These are phyloP conservation scores for Ondatra zibethicus DNA, from an alignment of 2,113 vertebrate genomes.

Conservation along the genomic window DNA sequence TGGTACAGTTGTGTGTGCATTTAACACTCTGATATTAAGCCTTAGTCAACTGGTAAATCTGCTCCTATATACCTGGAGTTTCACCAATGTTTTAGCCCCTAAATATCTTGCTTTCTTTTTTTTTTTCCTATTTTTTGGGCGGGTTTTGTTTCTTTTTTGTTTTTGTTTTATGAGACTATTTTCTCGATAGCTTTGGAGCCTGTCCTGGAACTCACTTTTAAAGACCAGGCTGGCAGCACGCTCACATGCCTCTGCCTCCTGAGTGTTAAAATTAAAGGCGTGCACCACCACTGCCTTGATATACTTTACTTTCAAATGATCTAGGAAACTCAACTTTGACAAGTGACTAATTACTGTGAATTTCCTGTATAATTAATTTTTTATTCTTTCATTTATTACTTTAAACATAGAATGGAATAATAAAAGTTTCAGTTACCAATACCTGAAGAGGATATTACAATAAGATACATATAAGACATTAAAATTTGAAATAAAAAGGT, in stretches of 20 bases:
- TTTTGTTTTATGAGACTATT: no score
- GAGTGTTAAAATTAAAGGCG: no score
- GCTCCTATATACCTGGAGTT: neutral
- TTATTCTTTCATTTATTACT: neutral
- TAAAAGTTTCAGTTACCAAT: neutral
- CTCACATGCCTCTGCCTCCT: no score
- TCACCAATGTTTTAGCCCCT: neutral
- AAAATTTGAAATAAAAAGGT: neutral
- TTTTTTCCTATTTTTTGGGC: no score
- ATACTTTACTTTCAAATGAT: no score
- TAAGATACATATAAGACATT: neutral
- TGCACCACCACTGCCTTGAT: no score
- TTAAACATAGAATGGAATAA: neutral
- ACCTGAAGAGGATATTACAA: neutral
- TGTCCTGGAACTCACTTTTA: no score
- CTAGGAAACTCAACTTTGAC: neutral
- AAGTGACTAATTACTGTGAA: neutral
- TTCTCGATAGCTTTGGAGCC: no score
- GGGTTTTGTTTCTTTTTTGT: no score
- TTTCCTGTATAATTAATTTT: neutral
- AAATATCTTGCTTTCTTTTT: neutral
- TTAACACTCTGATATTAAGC: neutral
- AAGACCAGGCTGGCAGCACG: no score
- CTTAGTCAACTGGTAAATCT: neutral
- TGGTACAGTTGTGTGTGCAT: neutral